Conservation (phyloP, 1,140 invertebrate species). For the Ridgeia piscesae region DNA sequence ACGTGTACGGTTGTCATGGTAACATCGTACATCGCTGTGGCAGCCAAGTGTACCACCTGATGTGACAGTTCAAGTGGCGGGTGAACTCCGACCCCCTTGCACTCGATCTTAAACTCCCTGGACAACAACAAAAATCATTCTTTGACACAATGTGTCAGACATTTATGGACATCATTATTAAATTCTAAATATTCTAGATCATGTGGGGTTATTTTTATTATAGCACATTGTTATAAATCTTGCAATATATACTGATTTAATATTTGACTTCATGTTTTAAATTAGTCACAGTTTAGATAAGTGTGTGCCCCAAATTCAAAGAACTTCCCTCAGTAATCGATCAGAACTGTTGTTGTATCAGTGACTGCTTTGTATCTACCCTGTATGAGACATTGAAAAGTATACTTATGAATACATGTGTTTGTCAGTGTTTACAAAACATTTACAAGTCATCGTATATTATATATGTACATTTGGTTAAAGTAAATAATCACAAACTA, state of each 20-base stretch:
- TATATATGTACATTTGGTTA: too few relatives aligned
- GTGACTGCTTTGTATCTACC: too few relatives aligned
- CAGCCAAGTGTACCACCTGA: slow-evolving; percentile 54
- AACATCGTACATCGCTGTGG: slow-evolving; percentile 52
- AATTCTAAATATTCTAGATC: background rate
- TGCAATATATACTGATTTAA: background rate
- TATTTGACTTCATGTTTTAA: background rate
- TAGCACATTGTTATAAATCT: background rate
- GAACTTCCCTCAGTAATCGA: background rate
- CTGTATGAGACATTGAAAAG: too few relatives aligned
- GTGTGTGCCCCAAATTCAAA: background rate
- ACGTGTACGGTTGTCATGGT: slow-evolving; percentile 48
- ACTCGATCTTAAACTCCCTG: slow-evolving; percentile 55
- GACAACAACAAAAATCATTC: slow-evolving; percentile 18
- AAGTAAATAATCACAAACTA: too few relatives aligned
- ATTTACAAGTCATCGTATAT: too few relatives aligned
- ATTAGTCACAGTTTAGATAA: background rate
- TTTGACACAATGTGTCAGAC: slow-evolving; percentile 12
- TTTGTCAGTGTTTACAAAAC: too few relatives aligned
- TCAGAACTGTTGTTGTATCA: background rate
- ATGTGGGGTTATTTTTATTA: background rate
- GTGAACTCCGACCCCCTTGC: slow-evolving; percentile 54
- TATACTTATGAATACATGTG: too few relatives aligned
- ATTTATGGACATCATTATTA: background rate
- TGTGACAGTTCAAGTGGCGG: slow-evolving; percentile 55